Conservation (phyloP, 2,797 vertebrate species). For the Gymnothorax javanicus region DNA sequence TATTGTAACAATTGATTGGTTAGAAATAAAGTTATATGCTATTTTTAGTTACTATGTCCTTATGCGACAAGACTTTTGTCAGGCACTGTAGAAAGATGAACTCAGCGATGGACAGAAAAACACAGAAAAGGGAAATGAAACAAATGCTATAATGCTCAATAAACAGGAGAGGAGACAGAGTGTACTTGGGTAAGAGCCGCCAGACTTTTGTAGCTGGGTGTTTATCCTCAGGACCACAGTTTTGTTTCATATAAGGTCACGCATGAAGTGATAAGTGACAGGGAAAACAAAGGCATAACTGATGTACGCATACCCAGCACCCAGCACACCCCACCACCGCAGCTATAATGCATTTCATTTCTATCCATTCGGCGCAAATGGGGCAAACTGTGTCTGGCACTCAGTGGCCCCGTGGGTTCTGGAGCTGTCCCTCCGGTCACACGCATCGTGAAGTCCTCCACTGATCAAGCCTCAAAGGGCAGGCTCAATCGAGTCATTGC, state of each 20-base stretch:
- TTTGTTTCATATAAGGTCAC: slow-evolving; percentile 12
- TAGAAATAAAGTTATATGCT: too few species aligned
- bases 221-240: neutral
- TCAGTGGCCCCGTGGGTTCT: neutral
- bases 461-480: neutral
- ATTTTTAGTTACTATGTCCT: too few species aligned
- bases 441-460: neutral
- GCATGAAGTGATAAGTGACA: neutral
- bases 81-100: neutral
- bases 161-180: neutral
- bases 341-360: neutral
- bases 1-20: too few species aligned
- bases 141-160: neutral
- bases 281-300: too few species aligned
- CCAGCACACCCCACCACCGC: neutral
- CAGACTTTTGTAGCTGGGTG: neutral
- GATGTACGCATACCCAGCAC: neutral
- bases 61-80: too few species aligned
- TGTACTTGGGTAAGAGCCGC: neutral
- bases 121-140: neutral
- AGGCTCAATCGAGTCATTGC: neutral
- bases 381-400: neutral
- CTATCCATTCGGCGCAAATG: neutral
- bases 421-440: neutral
- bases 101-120: neutral